Evolutionary conservation across 2,797 vertebrate species (phyloP).

Genomic region (Tangara arthus): DNA sequence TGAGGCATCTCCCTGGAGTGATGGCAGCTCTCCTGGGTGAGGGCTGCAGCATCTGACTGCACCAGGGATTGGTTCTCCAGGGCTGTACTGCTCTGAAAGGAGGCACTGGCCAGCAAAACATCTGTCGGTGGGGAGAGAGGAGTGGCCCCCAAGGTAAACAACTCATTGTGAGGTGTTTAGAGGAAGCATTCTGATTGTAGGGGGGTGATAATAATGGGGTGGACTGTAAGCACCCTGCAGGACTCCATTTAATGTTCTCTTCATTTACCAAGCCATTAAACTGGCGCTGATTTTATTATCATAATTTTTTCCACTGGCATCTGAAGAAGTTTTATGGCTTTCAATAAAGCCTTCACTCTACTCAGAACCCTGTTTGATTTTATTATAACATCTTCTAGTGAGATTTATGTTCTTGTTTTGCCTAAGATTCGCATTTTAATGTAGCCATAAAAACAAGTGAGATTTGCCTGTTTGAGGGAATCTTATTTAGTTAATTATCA

Average conservation of each 20-base stretch:
- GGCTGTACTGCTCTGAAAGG: not conserved
- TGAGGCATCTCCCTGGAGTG: not conserved
- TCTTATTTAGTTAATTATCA: conserved; percentile 77
- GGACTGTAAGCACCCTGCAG: conserved; percentile 27
- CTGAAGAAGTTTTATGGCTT: conserved; percentile 61
- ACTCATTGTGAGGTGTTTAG: not conserved
- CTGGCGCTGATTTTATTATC: conserved; percentile 56
- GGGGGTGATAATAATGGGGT: not conserved
- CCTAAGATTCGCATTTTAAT: conserved; percentile 78
- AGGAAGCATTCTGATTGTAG: not conserved
- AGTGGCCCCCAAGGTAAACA: not conserved
- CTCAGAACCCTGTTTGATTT: conserved; percentile 55
- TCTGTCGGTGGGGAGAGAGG: not conserved
- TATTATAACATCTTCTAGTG: conserved; percentile 53
- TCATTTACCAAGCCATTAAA: conserved; percentile 71
- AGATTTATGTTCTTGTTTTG: conserved; percentile 79
- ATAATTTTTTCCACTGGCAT: conserved; percentile 50
- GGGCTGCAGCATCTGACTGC: not conserved
- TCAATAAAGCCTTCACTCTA: conserved; percentile 64
- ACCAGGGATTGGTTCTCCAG: not conserved
- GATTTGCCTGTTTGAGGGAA: conserved; percentile 68
- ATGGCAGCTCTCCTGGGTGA: not conserved
- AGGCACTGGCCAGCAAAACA: not conserved
- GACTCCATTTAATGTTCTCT: conserved; percentile 47
- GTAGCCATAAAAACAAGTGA: conserved; percentile 71